A percentile compares a stretch with the other conserved stretches of the same genome.
phyloP scores from a whole-genome alignment of 2,888 invertebrate genomes.

The Caprella mutica region DNA sequence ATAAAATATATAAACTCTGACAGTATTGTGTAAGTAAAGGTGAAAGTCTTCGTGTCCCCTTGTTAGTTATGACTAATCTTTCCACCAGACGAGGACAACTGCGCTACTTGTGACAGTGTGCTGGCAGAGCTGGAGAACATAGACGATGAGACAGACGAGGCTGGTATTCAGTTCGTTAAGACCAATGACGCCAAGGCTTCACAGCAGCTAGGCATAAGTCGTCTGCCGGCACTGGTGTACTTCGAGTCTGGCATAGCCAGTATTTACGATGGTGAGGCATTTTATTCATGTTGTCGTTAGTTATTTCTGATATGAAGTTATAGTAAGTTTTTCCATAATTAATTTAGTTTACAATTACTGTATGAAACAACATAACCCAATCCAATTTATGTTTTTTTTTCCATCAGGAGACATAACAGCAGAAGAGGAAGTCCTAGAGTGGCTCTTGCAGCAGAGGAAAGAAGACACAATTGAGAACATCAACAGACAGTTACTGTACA shows the following conservation, averaged over 20 bases:
- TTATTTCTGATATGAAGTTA: neutral
- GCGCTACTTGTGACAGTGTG: slow-evolving; percentile 72
- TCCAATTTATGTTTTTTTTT: too few species aligned
- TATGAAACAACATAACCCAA: too few species aligned
- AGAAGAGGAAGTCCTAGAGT: slow-evolving; percentile 70
- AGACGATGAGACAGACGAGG: slow-evolving; percentile 82
- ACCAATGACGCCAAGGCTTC: slow-evolving; percentile 80
- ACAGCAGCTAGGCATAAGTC: slow-evolving; percentile 80
- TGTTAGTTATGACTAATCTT: too few species aligned
- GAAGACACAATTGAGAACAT: slow-evolving; percentile 86
- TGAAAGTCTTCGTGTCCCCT: too few species aligned
- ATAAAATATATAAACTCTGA: too few species aligned
- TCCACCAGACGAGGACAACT: slow-evolving; percentile 57
- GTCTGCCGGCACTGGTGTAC: slow-evolving; percentile 81
- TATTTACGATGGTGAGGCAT: slow-evolving; percentile 81
- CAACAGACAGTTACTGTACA: slow-evolving; percentile 64
- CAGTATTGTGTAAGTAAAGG: too few species aligned
- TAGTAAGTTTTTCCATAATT: too few species aligned
- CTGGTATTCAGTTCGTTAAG: slow-evolving; percentile 86
- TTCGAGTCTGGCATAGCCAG: slow-evolving; percentile 88
- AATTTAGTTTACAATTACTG: too few species aligned
- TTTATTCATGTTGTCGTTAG: neutral
- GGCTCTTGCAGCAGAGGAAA: slow-evolving; percentile 83
- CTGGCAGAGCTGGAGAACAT: slow-evolving; percentile 68
- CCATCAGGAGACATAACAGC: slow-evolving; percentile 63